Evolutionary conservation across 1,140 invertebrate species (phyloP).

Genomic region (Phymastichus coffea): DNA sequence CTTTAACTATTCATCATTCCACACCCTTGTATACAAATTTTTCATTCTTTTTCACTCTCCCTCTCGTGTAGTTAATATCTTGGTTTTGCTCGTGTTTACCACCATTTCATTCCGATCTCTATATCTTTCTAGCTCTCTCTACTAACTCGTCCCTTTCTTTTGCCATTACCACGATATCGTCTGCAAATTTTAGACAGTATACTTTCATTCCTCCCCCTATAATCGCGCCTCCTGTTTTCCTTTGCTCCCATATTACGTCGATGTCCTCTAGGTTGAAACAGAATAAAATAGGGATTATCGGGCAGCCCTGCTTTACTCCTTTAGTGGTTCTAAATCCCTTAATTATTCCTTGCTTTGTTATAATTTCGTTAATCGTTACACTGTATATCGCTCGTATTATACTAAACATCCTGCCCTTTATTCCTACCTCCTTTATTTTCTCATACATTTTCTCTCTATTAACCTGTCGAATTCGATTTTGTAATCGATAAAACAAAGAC

Average conservation of each 20-base stretch:
- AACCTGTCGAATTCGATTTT: too few species aligned
- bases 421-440: conserved; percentile 8
- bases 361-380: not conserved
- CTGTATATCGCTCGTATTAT: conserved; percentile 30
- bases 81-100: not conserved
- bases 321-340: conserved; percentile 2
- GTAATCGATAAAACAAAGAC: too few species aligned
- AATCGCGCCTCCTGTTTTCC: conserved; percentile 21
- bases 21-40: too few species aligned
- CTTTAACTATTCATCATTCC: too few species aligned
- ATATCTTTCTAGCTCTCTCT: not conserved
- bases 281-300: conserved; percentile 14
- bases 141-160: too few species aligned
- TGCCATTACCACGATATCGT: too few species aligned
- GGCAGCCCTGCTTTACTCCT: conserved; percentile 15
- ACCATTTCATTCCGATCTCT: not conserved
- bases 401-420: conserved; percentile 21
- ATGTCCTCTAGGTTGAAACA: conserved; percentile 9
- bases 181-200: conserved; percentile 27
- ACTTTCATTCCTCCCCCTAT: conserved; percentile 2
- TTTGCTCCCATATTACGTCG: not conserved
- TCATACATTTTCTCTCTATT: not conserved
- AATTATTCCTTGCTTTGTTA: not conserved
- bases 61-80: not conserved
- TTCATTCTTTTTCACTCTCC: too few species aligned